Evolutionary conservation across 2,113 vertebrate species (phyloP), one percentile per base, ranked within the genome.

Genomic region (Tupaia tana): DNA sequence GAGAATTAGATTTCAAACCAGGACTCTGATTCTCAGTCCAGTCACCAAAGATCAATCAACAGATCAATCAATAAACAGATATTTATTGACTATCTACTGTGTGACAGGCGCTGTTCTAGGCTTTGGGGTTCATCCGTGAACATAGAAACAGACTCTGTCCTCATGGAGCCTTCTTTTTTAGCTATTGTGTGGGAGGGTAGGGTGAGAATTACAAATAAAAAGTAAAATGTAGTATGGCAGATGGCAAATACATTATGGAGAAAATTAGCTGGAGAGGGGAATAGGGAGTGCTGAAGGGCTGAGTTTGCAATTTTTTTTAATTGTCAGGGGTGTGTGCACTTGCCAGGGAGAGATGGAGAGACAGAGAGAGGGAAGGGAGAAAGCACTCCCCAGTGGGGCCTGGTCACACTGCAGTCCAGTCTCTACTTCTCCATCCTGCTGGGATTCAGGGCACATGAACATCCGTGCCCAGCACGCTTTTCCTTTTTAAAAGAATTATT

Each of bases 1-100:
- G 34, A 69, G 31, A 94, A 90, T 87, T 78, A 78, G 54, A 94
- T 64, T 67, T 78, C 18, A 52, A 95, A 43, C 64, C n/a, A 52
- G 64, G 56, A 27, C 79, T 88, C 84, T 64, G 82, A 87, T 83
- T 91, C 87, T 34, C 25, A 29, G 52, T 56, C n/a, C 9, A 25
- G 54, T 29, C 34, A 70, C 69, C 31, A 80, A 58, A 58, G 74
- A 12, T 59, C 63, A 56, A 64, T 18, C 18, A 78, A 34, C 6
- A 16, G 31, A 74, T 58, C 25, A 59, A 25, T 88, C 64, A 69
- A 34, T 70, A 25, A 20, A 34, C 69, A 71, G 25, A 58, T 89
- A 71, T 69, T 96, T 83, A 64, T 29, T 63, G 73, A 75, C 20
- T 4, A 22, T 69, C 56, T 86, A 14, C 20, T 88, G 13, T 90